phyloP scores from a whole-genome alignment of 2,113 vertebrate species.

The Brachypteracias leptosomus region DNA sequence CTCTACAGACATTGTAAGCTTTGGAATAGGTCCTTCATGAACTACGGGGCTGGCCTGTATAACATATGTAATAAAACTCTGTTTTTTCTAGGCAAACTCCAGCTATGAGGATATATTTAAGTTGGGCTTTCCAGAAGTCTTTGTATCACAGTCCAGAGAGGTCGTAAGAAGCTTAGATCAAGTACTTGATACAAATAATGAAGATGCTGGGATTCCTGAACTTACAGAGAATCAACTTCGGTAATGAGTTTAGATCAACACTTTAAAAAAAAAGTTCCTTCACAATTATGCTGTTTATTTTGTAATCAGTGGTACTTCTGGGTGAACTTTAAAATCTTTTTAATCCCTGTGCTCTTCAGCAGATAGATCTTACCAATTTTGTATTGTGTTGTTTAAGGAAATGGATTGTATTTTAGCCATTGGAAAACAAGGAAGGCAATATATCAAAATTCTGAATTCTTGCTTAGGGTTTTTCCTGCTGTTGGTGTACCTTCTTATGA shows the following conservation, averaged over 20 bases:
- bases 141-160: slow-evolving; percentile 30
- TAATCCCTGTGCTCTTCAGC: background rate
- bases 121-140: slow-evolving; percentile 65
- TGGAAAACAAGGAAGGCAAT: background rate
- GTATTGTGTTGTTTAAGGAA: background rate
- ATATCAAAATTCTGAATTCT: background rate
- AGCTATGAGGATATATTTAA: slow-evolving; percentile 63
- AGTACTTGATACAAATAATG: slow-evolving; percentile 27
- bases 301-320: background rate
- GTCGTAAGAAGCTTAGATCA: slow-evolving; percentile 45
- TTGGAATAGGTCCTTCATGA: background rate
- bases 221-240: slow-evolving; percentile 17
- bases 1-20: background rate
- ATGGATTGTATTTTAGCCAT: background rate
- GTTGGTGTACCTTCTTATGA: background rate
- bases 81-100: slow-evolving; percentile 46
- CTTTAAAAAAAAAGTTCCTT: background rate
- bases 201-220: slow-evolving; percentile 18
- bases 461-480: slow-evolving; percentile 20
- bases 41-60: background rate
- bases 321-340: background rate
- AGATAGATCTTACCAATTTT: background rate
- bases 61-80: background rate
- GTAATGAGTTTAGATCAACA: slow-evolving; percentile 42
- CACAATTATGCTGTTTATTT: background rate